A percentile compares a stretch with the other conserved stretches of the same genome.
phyloP scores from a whole-genome alignment of 2,888 invertebrate genomes.

The Clunio marinus region DNA sequence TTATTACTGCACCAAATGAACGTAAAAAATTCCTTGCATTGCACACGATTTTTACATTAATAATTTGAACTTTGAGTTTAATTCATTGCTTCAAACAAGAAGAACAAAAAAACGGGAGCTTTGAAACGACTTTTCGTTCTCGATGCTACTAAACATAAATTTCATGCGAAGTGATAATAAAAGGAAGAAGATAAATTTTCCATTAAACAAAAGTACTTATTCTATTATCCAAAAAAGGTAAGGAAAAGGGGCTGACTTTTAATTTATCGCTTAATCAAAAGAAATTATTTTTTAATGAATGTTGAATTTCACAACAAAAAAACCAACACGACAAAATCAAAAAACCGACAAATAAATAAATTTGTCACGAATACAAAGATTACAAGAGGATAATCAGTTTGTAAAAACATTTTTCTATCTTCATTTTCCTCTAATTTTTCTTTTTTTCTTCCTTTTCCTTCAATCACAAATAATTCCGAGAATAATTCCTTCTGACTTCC shows the following conservation, averaged over 20 bases:
- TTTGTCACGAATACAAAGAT: too few relatives aligned
- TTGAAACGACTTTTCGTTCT: neutral
- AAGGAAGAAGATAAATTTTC: neutral
- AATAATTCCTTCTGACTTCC: slow-evolving; percentile 26
- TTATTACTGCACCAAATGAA: neutral
- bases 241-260: neutral
- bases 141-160: neutral
- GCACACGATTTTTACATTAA: too few relatives aligned
- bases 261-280: slow-evolving; percentile 33
- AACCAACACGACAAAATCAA: too few relatives aligned
- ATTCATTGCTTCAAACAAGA: neutral
- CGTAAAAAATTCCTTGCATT: too few relatives aligned
- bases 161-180: neutral
- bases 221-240: neutral
- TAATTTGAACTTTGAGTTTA: neutral
- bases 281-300: slow-evolving; percentile 20
- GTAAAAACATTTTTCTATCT: too few relatives aligned
- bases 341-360: too few relatives aligned
- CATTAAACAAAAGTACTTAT: neutral
- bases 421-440: too few relatives aligned
- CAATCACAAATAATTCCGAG: too few relatives aligned
- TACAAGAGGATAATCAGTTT: too few relatives aligned
- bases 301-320: slow-evolving; percentile 8
- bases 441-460: too few relatives aligned
- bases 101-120: neutral